Conservation (phyloP, 2,113 vertebrate species). For the Amphiprion ocellaris region DNA sequence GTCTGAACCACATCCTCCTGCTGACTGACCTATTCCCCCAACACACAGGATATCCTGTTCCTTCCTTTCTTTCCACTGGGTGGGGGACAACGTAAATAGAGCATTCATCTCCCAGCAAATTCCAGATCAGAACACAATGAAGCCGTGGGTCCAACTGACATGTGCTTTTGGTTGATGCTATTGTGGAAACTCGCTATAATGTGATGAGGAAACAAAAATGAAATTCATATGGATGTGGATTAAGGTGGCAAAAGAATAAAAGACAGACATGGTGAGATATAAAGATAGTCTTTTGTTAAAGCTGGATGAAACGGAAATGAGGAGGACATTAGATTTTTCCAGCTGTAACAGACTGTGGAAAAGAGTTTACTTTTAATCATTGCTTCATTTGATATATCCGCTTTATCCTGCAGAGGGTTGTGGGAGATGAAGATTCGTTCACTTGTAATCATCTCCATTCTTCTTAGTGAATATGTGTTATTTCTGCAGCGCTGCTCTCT, state of each 20-base stretch:
- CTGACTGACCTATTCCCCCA: slow-evolving; percentile 5
- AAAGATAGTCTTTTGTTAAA: background rate
- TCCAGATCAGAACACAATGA: background rate
- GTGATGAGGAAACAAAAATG: too few relatives aligned
- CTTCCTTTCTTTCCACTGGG: slow-evolving; percentile 40
- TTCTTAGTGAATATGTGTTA: too few relatives aligned
- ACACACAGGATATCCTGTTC: slow-evolving; percentile 61
- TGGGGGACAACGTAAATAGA: slow-evolving; percentile 40
- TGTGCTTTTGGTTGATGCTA: background rate
- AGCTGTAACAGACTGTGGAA: background rate
- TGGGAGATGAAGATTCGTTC: too few relatives aligned
- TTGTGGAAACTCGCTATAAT: too few relatives aligned
- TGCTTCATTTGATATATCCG: too few relatives aligned
- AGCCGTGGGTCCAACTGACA: background rate
- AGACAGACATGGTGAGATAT: background rate
- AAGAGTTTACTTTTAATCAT: background rate
- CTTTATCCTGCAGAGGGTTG: too few relatives aligned
- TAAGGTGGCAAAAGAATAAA: background rate
- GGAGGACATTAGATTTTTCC: too few relatives aligned
- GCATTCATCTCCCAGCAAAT: slow-evolving; percentile 18
- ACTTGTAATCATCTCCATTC: too few relatives aligned
- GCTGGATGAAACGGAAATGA: background rate
- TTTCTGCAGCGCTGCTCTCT: too few relatives aligned
- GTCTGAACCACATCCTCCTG: slow-evolving; percentile 49
- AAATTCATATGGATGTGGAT: too few relatives aligned